phyloP scores from a whole-genome alignment of 2,113 vertebrate genomes.

The Prietella phreatophila region DNA sequence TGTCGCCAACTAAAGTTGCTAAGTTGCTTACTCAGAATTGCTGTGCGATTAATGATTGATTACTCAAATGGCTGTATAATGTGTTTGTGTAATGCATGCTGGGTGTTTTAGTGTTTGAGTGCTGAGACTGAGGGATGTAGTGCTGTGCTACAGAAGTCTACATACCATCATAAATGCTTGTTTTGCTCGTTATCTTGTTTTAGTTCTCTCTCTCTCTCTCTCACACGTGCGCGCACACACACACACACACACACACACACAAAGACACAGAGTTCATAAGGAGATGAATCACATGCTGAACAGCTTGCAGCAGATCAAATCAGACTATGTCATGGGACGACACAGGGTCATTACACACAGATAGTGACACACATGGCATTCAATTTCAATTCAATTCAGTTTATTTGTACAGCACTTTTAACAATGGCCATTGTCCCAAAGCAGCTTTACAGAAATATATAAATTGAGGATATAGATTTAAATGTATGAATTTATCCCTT shows the following conservation, averaged over 20 bases:
- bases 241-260: neutral
- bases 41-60: neutral
- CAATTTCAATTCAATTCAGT: too few species aligned
- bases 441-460: too few species aligned
- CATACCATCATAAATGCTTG: neutral
- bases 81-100: neutral
- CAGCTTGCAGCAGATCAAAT: constrained; percentile 29
- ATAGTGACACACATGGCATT: constrained; percentile 20
- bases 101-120: neutral
- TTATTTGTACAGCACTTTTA: too few species aligned
- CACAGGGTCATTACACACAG: constrained; percentile 34
- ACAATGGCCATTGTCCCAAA: too few species aligned
- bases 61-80: neutral
- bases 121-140: neutral
- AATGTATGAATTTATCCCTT: too few species aligned
- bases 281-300: constrained; percentile 40
- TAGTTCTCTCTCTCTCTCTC: neutral
- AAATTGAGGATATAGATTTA: too few species aligned
- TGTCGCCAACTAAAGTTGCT: neutral
- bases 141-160: neutral
- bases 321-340: constrained; percentile 27
- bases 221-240: neutral
- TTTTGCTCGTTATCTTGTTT: neutral
- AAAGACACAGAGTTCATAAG: neutral
- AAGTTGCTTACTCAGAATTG: neutral